Evolutionary conservation across 2,888 invertebrate species (phyloP).

Genomic region (Cephus rjabovi): DNA sequence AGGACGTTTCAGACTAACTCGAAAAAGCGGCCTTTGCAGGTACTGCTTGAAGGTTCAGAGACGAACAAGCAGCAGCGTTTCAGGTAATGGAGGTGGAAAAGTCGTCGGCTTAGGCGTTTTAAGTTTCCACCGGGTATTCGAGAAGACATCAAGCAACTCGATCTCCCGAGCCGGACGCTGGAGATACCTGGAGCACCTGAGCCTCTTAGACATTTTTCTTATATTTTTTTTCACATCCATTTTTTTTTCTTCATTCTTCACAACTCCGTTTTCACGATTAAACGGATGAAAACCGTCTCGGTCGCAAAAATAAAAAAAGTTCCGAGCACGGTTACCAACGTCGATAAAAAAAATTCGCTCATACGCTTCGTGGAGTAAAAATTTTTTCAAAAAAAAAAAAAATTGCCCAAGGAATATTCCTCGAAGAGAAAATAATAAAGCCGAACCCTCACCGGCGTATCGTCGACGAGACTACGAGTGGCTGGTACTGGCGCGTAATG

Average conservation of each 20-base stretch:
- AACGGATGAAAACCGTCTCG: not conserved
- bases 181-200: slow-evolving; percentile 58
- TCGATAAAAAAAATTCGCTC: not conserved
- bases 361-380: not conserved
- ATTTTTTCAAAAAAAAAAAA: not conserved
- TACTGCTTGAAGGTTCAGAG: not conserved
- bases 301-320: not conserved
- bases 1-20: not conserved
- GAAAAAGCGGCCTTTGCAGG: too few relatives aligned
- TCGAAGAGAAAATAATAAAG: not conserved
- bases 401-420: not conserved
- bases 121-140: slow-evolving; percentile 61
- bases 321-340: not conserved
- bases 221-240: not conserved
- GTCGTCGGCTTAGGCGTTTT: slow-evolving; percentile 63
- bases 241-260: not conserved
- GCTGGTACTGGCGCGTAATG: slow-evolving; percentile 1
- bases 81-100: slow-evolving; percentile 52
- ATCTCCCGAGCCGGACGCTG: slow-evolving; percentile 64
- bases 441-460: not conserved
- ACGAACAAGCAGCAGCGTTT: not conserved
- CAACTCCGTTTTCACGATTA: not conserved
- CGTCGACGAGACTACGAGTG: slow-evolving; percentile 12
- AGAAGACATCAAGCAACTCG: slow-evolving; percentile 62
- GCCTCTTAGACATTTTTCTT: slow-evolving; percentile 59